Conservation (phyloP, 30 jellyfish, hydroid and myxozoan genomes). For the Hydractinia echinata region DNA sequence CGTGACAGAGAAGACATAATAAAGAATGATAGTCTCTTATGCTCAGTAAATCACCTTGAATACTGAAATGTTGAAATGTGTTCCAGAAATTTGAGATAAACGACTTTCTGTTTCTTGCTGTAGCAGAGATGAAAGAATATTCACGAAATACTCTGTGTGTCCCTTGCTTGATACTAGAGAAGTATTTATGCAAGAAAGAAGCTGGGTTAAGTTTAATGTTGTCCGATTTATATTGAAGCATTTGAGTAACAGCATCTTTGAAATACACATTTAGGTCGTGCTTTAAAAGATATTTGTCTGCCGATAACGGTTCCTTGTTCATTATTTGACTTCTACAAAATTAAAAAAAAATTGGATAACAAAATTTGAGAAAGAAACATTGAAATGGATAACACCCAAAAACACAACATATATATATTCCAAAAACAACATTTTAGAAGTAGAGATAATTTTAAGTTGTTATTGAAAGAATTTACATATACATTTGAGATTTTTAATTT, state of each 20-base stretch:
- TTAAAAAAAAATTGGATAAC: background rate
- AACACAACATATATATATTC: background rate
- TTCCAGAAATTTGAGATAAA: slow-evolving; percentile 59
- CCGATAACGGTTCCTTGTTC: background rate
- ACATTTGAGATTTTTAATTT: background rate
- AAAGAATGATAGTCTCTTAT: slow-evolving; percentile 62
- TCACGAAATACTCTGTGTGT: slow-evolving; percentile 52
- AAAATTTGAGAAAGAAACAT: background rate
- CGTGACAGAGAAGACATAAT: slow-evolving; percentile 56
- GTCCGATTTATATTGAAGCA: slow-evolving; percentile 45
- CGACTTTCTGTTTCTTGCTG: slow-evolving; percentile 51
- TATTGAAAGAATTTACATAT: background rate
- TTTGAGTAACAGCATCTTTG: slow-evolving; percentile 57
- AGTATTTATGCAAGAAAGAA: slow-evolving; percentile 52
- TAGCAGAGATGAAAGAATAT: slow-evolving; percentile 43
- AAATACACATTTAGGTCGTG: background rate
- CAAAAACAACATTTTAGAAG: background rate
- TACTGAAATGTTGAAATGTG: slow-evolving; percentile 52
- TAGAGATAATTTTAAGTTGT: background rate
- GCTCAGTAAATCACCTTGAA: slow-evolving; percentile 51
- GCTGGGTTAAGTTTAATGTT: slow-evolving; percentile 47
- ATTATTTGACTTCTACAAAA: too few relatives aligned
- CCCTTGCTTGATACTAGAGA: slow-evolving; percentile 54
- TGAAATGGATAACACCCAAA: background rate
- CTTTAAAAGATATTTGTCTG: background rate